Conservation (phyloP, 2,113 vertebrate species). For the Eonycteris spelaea region DNA sequence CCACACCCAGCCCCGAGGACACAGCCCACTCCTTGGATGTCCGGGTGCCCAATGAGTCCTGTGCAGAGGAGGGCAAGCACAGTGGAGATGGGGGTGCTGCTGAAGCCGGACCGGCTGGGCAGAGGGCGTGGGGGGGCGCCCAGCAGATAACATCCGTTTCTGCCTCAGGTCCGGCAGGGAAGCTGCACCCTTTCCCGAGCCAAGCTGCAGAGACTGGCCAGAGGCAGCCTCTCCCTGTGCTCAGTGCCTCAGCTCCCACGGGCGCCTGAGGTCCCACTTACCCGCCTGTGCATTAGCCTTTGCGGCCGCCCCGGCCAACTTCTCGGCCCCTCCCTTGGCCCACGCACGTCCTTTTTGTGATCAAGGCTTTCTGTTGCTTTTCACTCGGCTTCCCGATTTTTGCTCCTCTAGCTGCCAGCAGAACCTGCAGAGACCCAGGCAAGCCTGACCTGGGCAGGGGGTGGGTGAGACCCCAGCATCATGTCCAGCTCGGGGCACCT, state of each 20-base stretch:
- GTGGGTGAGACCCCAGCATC: not conserved
- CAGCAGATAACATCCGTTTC: not conserved
- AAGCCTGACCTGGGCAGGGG: not conserved
- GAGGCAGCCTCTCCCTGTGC: no score
- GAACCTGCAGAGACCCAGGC: not conserved
- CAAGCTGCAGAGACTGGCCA: not conserved
- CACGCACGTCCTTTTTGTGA: not conserved
- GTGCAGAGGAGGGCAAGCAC: not conserved
- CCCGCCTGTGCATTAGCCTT: not conserved
- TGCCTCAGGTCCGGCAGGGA: not conserved
- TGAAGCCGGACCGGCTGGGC: not conserved
- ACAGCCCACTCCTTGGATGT: not conserved
- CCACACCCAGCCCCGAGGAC: not conserved
- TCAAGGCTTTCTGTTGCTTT: not conserved
- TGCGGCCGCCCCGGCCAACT: not conserved
- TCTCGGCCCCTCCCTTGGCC: not conserved
- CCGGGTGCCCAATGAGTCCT: not conserved
- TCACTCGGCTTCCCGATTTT: not conserved
- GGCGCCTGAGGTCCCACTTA: not conserved
- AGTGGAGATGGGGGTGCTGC: not conserved
- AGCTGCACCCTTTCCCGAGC: not conserved
- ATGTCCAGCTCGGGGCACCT: not conserved
- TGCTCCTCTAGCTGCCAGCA: not conserved
- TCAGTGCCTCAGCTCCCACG: no score
- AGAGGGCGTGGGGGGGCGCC: not conserved